Base-by-base conservation (phyloP, 2,888 invertebrate species). In the Nysson spinosus region DNA sequence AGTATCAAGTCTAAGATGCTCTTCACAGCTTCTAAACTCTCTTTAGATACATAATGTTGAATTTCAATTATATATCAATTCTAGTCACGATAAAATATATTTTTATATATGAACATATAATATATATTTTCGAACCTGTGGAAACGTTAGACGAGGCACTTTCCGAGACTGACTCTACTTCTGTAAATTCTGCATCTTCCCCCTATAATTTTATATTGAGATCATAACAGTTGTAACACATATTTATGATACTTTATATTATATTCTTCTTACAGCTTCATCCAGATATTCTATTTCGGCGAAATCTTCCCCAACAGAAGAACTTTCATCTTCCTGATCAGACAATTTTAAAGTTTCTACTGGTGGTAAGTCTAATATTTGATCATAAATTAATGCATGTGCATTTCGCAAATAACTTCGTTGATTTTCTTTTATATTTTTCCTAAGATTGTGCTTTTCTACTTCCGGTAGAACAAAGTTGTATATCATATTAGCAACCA, bases 381-480 rank as follows among this genome's bases (percentile, higher is more conserved):
- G 62, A 6, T 83, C 67, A 46, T 82, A 88, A 65, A 90, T 84
- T 26, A 77, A 68, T 11, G 85, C 79, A 57, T 89, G 89, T 1
- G 89, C 87, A 17, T 82, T 80, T 54, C 76, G 80, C 37, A 89
- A 74, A 69, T 88, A 86, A 52, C 80, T 78, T 43, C 84, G 83
- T 65, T 89, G 88, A 46, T 82, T 82, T 6, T 83, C 58, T 26
- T 79, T 82, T 50, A 88, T 85, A 62, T 83, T 84, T 42, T 87
- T 78, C 12, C 88, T 81, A 1, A 87, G 84, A 1, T 89, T 75
- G 20, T 83, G 72, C 35, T 89, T 88, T 71, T 90, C 88, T 0
- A 90, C 81, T 54, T 85, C 82, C 0, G 83, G 81, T 24, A 89
- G 76, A 4, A 89, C 66, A 20, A 87, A 87, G 58, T 88, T 87